Base-by-base conservation (phyloP, 2,113 vertebrate species). In the Xiphias gladius region DNA sequence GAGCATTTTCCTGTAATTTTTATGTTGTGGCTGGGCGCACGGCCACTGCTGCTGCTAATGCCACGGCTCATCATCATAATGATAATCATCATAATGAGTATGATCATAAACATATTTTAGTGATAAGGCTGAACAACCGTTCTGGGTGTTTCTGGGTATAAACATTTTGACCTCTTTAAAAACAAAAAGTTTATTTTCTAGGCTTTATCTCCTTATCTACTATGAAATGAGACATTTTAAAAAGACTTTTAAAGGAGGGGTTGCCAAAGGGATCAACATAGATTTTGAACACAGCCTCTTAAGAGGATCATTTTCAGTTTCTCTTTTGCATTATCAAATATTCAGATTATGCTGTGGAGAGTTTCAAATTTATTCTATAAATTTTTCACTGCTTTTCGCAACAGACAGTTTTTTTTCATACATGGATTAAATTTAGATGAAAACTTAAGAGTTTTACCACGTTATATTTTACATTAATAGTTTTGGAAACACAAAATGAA, bases 1-100 rank as follows among this genome's bases (percentile, higher is more conserved):
- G 37, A 70, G 72, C 64, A 50, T 70, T 76, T 88, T 76, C 46
- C 30, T 63, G 26, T 35, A 32, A 55, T 68, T 77, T n/a, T 65
- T n/a, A 59, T 69, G 63, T 62, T 79, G n/a, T n/a, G n/a, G n/a
- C n/a, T n/a, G n/a, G n/a, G n/a, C n/a, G n/a, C n/a, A n/a, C n/a
- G n/a, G n/a, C n/a, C n/a, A n/a, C 46, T 17, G 57, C 65, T n/a
- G n/a, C 46, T 77, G 67, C 30, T 39, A 41, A 41, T 14, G 54
- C 50, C n/a, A 30, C 54, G 41, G 39, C 68, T 57, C 62, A 68
- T 43, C 48, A 26, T 64, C 30, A 22, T 73, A 14, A 30, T 41
- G 62, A 57, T 73, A 63, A 63, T 79, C 37, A 68, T 48, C 16
- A 58, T 73, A 30, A 70, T 75, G 35, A 69, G 12, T 7, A 7